Evolutionary conservation across 2,888 invertebrate species (phyloP), one percentile per base, ranked within the genome.

Genomic region (Scaptomyza reducta): DNA sequence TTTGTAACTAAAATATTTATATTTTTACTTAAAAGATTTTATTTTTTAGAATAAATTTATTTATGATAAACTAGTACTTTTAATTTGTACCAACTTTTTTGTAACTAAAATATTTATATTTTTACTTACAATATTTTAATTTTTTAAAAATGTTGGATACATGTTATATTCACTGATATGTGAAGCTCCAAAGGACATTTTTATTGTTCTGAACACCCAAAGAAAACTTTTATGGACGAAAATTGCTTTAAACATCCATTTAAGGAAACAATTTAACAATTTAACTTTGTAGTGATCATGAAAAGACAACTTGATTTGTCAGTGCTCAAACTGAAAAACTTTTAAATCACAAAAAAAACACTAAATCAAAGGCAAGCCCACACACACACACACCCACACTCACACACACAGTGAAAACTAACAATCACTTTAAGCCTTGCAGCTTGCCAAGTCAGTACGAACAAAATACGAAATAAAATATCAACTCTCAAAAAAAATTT

Each of bases 331-430:
- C 44, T 13, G 31, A 25, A 40, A 40, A 66, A 72, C 54, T 72
- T 77, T 72, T 14, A 77, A 77, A 74, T 74, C 73, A 66, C 67
- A 77, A 62, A 66, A 62, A 66, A 73, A 62, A 77, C 77, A 66
- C 67, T 74, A 74, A 74, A 74, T 74, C 73, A 74, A 58, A 53
- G 16, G 46, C 54, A 51, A 47, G 41, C 25, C 44, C 38, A 54
- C 22, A 22, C 22, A 22, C n/a, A 22, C 22, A 22, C 3, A 22
- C 41, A 47, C 31, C 42, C 38, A 38, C 6, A 2, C 29, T 13
- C 45, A 33, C 25, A 14, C 18, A 10, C 33, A 38, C 33, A 49
- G 13, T 33, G 22, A 44, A 71, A 71, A 72, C 72, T 70, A 56
- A 53, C 61, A 75, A 79, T 79, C 76, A 64, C 56, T 71, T 71